Base-by-base conservation (phyloP, 2,888 invertebrate genomes). In the Drosophila cognata region DNA sequence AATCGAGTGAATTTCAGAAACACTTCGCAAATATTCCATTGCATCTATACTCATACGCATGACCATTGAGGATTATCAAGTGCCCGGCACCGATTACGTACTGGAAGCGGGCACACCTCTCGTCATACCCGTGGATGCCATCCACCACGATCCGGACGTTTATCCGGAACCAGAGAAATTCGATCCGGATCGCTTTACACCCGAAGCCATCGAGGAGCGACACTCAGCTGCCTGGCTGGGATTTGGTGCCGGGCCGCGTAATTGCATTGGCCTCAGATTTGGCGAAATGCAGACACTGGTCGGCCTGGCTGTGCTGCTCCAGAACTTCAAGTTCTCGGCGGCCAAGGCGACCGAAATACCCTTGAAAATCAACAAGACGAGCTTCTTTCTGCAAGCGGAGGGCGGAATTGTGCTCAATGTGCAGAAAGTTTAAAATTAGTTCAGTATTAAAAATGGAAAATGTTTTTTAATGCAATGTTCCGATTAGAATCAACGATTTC, bases 31-130 rank as follows among this genome's bases (percentile, higher is more conserved):
- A 62, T 94, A 94, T 81, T 94, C 94, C 2, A 92, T 94, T 13
- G 88, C 93, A 0, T 79, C 92, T 3, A 74, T 92, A 11, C 73
- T 93, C 1, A 81, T 92, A 29, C 91, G 94, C 33, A 83, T 83
- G 21, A 92, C 93, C 7, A 77, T 88, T 2, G 85, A 82, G 28
- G 91, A 93, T 52, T 93, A 92, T 76, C 72, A 71, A 25, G 81
- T 94, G 0, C 91, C 92, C 0, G 88, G 80, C 31, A 84, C 91
- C 0, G 89, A 93, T 8, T 83, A 94, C 60, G 88, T 93, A 0
- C 93, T 95, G 52, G 94, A 94, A 64, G 93, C 94, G 57, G 94
- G 94, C 1, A 94, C 94, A 0, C 80, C 93, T 21, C 89, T 95
- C 0, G 92, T 94, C 36, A 93, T 95, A 66, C 94, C 95, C 2